Evolutionary conservation across 2,888 invertebrate genomes (phyloP), one percentile per base, ranked within the genome.

Genomic region (Apamea anceps): DNA sequence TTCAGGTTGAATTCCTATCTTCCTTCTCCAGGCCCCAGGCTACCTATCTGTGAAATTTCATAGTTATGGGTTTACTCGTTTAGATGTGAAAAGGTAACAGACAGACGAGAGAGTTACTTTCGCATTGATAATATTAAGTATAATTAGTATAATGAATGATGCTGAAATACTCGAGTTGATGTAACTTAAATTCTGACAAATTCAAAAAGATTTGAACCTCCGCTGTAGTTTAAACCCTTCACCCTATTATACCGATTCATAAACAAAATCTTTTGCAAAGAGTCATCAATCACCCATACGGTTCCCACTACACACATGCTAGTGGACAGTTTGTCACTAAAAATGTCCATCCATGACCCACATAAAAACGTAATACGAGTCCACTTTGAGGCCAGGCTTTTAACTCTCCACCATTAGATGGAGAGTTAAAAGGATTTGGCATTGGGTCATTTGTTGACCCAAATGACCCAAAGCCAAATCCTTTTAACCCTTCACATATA

Each of bases 231-330:
- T 73, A 0, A 25, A 37, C 15, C 60, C n/a, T 48, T 54, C 32
- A 32, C 42, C n/a, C 32, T n/a, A n/a, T 37, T 25, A 48, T 18
- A 42, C 25, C 15, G 32, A 48, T 48, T 63, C 63, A 48, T 48
- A 48, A 74, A 70, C 63, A 65, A 60, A 80, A 65, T 51, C 37
- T 48, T 80, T 80, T 37, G 28, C 66, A 32, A 66, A 45, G 28
- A 37, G 48, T 75, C 80, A 81, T 81, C 75, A 81, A 81, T 81
- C 75, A 81, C 42, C 37, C n/a, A 15, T n/a, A 57, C 74, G 45
- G 25, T 25, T 42, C 72, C 51, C 57, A 63, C 63, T 70, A 70
- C 42, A 57, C 51, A 81, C 25, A 80, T 57, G 62, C 45, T 15
- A 21, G 32, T 51, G 68, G 48, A 75, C 57, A 75, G 75, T 75